phyloP scores from a whole-genome alignment of 2,797 vertebrate species.

The Adrianichthys oophorus region DNA sequence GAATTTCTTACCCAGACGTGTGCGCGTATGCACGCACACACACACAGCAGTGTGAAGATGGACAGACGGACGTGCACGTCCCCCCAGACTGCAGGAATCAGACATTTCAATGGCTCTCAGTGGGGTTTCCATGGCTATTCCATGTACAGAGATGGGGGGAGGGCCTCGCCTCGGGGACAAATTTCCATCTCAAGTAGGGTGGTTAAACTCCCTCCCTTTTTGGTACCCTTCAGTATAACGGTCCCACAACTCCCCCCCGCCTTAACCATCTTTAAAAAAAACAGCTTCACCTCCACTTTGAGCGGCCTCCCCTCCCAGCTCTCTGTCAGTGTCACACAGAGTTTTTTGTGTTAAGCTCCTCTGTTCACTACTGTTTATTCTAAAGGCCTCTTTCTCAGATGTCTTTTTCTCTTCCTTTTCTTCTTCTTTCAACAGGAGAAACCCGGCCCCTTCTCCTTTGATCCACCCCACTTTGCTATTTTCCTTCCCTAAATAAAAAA shows the following conservation, averaged over 20 bases:
- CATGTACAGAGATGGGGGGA: conserved; percentile 72
- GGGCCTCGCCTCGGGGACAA: conserved; percentile 68
- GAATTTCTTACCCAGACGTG: conserved; percentile 25
- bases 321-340: conserved; percentile 42
- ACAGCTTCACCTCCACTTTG: conserved; percentile 49
- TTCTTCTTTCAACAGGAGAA: conserved; percentile 60
- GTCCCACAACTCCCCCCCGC: conserved; percentile 15
- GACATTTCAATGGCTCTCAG: conserved; percentile 70
- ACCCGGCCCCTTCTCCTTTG: conserved; percentile 66
- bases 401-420: conserved; percentile 42
- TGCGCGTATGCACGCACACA: conserved; percentile 23
- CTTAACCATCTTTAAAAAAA: conserved; percentile 10
- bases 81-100: conserved; percentile 59
- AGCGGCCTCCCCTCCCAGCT: conserved; percentile 53
- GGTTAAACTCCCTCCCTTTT: conserved; percentile 59
- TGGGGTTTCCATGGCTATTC: conserved; percentile 82
- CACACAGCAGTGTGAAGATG: conserved; percentile 6
- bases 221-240: conserved; percentile 56
- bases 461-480: conserved; percentile 68
- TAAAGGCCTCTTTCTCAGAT: conserved; percentile 60
- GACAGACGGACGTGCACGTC: conserved; percentile 25
- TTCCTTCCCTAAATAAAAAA: conserved; percentile 36
- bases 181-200: conserved; percentile 85
- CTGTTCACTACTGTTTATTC: conserved; percentile 59
- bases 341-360: conserved; percentile 69